Conservation (phyloP, 1,140 invertebrate genomes). For the Microvelia longipes region DNA sequence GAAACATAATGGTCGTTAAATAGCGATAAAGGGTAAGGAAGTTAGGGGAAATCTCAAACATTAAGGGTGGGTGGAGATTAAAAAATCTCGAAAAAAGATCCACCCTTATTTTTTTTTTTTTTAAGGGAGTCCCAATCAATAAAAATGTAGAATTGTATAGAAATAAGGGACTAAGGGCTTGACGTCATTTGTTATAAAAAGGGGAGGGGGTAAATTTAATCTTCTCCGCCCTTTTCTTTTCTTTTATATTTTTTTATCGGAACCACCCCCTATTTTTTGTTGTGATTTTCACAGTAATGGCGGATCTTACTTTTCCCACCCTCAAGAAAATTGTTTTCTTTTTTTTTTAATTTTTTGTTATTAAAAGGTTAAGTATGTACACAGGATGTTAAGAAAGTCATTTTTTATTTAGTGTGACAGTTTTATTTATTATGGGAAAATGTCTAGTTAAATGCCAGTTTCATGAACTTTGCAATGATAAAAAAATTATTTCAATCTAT, state of each 20-base stretch:
- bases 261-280: not conserved
- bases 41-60: not conserved
- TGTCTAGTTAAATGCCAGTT: too few relatives aligned
- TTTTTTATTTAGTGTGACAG: too few relatives aligned
- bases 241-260: not conserved
- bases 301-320: not conserved
- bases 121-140: not conserved
- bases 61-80: not conserved
- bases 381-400: too few relatives aligned
- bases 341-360: too few relatives aligned
- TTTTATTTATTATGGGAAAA: too few relatives aligned
- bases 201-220: conserved; percentile 8
- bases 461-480: too few relatives aligned
- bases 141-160: conserved; percentile 6
- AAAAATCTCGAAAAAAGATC: not conserved
- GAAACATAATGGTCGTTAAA: conserved; percentile 3
- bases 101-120: not conserved
- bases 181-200: conserved; percentile 10
- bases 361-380: too few relatives aligned
- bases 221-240: conserved; percentile 4
- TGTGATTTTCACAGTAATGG: conserved; percentile 1
- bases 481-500: too few relatives aligned
- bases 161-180: not conserved
- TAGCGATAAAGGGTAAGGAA: not conserved
- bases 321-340: too few relatives aligned